A percentile compares a stretch with the other conserved stretches of the same genome.
phyloP scores from a whole-genome alignment of 2,797 vertebrate species.

The Chaetodon trifasciatus region DNA sequence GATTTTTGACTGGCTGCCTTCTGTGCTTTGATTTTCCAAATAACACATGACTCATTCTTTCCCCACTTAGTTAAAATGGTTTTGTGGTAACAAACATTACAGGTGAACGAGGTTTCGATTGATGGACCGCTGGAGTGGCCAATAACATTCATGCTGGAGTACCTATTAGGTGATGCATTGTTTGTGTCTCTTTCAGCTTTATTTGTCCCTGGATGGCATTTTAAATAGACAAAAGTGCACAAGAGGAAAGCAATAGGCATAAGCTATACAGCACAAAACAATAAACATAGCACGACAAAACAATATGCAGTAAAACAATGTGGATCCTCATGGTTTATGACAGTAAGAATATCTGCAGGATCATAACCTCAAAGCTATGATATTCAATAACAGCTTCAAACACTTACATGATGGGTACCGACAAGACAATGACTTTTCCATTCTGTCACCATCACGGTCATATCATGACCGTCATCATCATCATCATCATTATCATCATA shows the following conservation, averaged over 20 bases:
- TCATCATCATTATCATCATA: constrained; percentile 16
- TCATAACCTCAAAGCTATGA: constrained; percentile 30
- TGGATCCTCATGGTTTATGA: constrained; percentile 13
- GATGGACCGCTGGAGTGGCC: constrained; percentile 30
- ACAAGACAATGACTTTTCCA: constrained; percentile 10
- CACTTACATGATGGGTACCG: constrained; percentile 3
- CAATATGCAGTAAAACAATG: constrained; percentile 37
- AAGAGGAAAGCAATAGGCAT: constrained; percentile 14
- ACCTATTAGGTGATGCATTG: constrained; percentile 31
- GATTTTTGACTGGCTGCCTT: constrained; percentile 1
- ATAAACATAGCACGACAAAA: constrained; percentile 11
- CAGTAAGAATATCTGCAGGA: not conserved
- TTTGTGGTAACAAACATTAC: constrained; percentile 17
- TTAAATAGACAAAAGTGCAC: constrained; percentile 32
- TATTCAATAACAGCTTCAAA: constrained; percentile 28
- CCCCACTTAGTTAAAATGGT: constrained; percentile 2
- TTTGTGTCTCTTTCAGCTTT: constrained; percentile 34
- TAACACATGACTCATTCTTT: constrained; percentile 22
- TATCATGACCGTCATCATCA: constrained; percentile 9
- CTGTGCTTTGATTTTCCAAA: not conserved
- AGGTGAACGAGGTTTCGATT: constrained; percentile 26
- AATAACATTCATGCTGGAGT: constrained; percentile 33
- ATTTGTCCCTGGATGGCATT: constrained; percentile 32
- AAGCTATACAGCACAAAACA: constrained; percentile 34
- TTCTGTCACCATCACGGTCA: constrained; percentile 6